phyloP scores from a whole-genome alignment of 2,888 invertebrate genomes.

The Odontothrips loti region DNA sequence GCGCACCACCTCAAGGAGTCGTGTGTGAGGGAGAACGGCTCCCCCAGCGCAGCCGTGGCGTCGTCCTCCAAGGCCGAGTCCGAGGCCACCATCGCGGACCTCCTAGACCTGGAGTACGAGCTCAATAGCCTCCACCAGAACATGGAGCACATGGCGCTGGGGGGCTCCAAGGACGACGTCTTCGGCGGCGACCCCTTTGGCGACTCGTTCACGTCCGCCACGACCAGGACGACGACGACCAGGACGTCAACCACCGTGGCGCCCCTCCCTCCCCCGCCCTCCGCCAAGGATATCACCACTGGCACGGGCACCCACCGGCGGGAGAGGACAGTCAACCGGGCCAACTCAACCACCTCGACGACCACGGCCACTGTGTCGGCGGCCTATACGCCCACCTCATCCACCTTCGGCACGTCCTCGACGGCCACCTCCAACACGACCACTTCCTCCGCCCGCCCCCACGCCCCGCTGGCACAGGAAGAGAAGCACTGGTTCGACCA shows the following conservation, averaged over 20 bases:
- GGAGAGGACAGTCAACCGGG: conserved; percentile 45
- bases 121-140: conserved; percentile 80
- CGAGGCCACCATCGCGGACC: conserved; percentile 70
- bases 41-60: neutral
- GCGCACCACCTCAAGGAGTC: conserved; percentile 1
- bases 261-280: conserved; percentile 35
- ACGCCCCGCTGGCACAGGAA: conserved; percentile 29
- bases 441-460: conserved; percentile 32
- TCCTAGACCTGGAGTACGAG: conserved; percentile 83
- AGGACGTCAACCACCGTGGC: conserved; percentile 29
- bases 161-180: conserved; percentile 44
- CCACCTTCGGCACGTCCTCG: conserved; percentile 38
- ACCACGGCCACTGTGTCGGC: conserved; percentile 42
- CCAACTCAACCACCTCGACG: conserved; percentile 47
- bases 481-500: conserved; percentile 50
- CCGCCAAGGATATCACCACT: conserved; percentile 27
- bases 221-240: conserved; percentile 1
- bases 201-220: conserved; percentile 57
- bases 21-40: neutral
- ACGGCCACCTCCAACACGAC: conserved; percentile 41
- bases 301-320: conserved; percentile 47
- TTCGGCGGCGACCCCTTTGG: conserved; percentile 60
- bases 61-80: conserved; percentile 32
- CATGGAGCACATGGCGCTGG: conserved; percentile 53
- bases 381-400: conserved; percentile 36